These are phyloP conservation scores for Arrhamphus sclerolepis DNA, from an alignment of 2,797 vertebrate species.

Conservation along the genomic window DNA sequence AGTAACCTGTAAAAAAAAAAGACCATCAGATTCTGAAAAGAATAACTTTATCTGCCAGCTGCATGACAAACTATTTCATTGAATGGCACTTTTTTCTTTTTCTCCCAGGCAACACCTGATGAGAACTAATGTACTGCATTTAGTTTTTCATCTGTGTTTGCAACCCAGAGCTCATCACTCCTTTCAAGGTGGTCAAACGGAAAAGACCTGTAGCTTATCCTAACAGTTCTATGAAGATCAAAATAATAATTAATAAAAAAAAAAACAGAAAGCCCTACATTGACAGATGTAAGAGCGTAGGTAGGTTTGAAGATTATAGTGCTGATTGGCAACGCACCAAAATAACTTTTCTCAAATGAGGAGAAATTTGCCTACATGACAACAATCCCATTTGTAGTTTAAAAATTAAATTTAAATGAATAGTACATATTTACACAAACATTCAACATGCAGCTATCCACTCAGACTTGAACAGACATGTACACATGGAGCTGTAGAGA, in stretches of 20 bases:
- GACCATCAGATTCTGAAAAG: not conserved
- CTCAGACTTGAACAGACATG: conserved; percentile 40
- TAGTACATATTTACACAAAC: conserved; percentile 64
- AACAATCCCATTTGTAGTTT: conserved; percentile 29
- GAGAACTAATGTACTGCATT: conserved; percentile 21
- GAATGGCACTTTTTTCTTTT: conserved; percentile 28
- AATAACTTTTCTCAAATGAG: not conserved
- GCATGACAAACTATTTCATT: conserved; percentile 10
- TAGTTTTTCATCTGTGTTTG: conserved; percentile 18
- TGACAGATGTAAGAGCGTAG: not conserved
- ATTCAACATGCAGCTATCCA: conserved; percentile 55
- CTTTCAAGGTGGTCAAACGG: conserved; percentile 9
- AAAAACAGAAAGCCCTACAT: no score
- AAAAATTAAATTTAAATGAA: conserved; percentile 27
- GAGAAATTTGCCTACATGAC: conserved; percentile 4
- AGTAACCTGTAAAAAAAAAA: conserved; percentile 8
- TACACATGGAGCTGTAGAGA: conserved; percentile 38
- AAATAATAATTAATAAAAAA: not conserved
- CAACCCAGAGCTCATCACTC: conserved; percentile 4
- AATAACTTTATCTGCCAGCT: not conserved
- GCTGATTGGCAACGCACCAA: conserved; percentile 20
- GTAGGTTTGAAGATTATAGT: not conserved
- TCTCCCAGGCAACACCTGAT: not conserved
- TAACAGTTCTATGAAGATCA: no score
- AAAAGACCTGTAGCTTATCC: conserved; percentile 5